phyloP scores from a whole-genome alignment of 2,888 invertebrate genomes.

The Orthonychiurus folsomi region DNA sequence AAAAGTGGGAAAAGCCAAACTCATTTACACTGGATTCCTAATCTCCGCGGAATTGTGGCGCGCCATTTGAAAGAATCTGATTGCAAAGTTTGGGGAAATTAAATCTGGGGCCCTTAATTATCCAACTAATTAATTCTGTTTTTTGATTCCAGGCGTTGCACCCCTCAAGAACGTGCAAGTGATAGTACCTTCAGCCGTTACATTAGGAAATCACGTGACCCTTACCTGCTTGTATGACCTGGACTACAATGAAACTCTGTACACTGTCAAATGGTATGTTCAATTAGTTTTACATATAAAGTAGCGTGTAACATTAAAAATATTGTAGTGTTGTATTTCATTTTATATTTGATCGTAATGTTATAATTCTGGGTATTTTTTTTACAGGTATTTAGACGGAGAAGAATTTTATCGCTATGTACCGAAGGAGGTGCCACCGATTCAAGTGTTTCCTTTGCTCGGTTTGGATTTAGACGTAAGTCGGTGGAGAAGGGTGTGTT shows the following conservation, averaged over 20 bases:
- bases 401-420: conserved; percentile 71
- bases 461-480: conserved; percentile 65
- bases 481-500: background rate
- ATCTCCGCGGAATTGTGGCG: no score
- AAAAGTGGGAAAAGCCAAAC: no score
- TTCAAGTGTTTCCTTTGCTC: conserved; percentile 60
- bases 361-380: no score
- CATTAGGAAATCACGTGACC: conserved; percentile 59
- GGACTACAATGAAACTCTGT: conserved; percentile 58
- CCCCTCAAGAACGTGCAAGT: conserved; percentile 59
- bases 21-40: no score
- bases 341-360: no score
- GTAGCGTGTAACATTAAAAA: no score
- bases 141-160: conserved; percentile 35
- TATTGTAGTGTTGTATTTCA: no score
- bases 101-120: no score
- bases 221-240: conserved; percentile 66
- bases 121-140: conserved; percentile 3
- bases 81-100: no score
- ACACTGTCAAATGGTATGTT: conserved; percentile 78
- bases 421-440: conserved; percentile 67
- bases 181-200: conserved; percentile 61
- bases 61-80: no score
- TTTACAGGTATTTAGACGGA: conserved; percentile 61
- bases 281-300: no score